Conservation (phyloP, 2,888 invertebrate genomes). For the Thalpophila matura region DNA sequence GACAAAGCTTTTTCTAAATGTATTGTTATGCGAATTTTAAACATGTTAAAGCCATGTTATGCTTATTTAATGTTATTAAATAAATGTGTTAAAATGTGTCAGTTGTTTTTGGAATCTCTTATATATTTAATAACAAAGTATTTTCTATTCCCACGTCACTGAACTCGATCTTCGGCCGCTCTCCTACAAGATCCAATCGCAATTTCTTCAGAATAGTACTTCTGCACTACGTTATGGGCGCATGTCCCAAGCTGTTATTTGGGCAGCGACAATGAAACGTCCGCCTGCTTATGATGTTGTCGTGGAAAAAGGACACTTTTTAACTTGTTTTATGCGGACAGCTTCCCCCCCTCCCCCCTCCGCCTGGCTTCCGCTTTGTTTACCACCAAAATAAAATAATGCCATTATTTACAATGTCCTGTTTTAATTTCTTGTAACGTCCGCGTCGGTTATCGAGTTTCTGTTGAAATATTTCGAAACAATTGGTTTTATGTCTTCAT, state of each 20-base stretch:
- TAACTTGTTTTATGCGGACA: slow-evolving; percentile 48
- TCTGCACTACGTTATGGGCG: neutral
- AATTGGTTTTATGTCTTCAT: neutral
- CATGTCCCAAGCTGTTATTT: slow-evolving; percentile 39
- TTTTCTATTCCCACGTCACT: too few species aligned
- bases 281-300: slow-evolving; percentile 56
- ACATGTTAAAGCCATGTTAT: too few species aligned
- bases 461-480: neutral
- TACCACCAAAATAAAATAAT: slow-evolving; percentile 33
- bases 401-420: slow-evolving; percentile 40
- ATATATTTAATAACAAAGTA: too few species aligned
- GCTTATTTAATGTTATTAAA: too few species aligned
- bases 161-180: too few species aligned
- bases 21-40: too few species aligned
- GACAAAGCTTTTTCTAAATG: too few species aligned
- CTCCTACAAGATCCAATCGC: too few species aligned
- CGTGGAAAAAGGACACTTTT: slow-evolving; percentile 50
- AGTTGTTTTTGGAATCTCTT: too few species aligned
- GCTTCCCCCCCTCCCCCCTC: neutral
- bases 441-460: neutral
- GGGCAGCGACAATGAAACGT: slow-evolving; percentile 53
- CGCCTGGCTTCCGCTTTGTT: slow-evolving; percentile 27
- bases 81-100: too few species aligned
- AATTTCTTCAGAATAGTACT: neutral
- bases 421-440: slow-evolving; percentile 19